Evolutionary conservation across 2,888 invertebrate species (phyloP).

Genomic region (Formica aserva): DNA sequence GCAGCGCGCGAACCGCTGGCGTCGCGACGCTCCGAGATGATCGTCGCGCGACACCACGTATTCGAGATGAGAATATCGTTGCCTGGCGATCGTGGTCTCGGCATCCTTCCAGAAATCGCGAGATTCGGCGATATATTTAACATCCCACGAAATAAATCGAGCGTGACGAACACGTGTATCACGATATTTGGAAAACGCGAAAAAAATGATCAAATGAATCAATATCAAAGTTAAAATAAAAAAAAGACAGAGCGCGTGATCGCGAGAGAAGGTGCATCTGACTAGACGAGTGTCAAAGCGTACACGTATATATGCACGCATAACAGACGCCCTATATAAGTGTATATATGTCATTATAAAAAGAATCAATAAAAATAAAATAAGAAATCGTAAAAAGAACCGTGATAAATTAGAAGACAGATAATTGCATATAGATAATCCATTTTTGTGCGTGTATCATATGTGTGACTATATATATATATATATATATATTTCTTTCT

Average conservation of each 20-base stretch:
- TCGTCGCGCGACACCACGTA: background rate
- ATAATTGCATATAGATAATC: background rate
- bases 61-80: constrained; percentile 8
- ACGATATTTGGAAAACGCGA: background rate
- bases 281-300: background rate
- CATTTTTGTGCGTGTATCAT: background rate
- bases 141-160: background rate
- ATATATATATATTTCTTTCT: background rate
- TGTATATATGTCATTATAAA: background rate
- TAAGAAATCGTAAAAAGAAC: background rate
- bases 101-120: background rate
- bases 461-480: background rate
- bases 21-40: constrained; percentile 17
- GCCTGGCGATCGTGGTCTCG: background rate
- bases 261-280: background rate
- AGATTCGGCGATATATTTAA: background rate
- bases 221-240: background rate
- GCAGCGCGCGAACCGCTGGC: constrained; percentile 63
- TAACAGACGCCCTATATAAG: background rate
- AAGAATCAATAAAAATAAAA: background rate
- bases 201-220: background rate
- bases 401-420: background rate
- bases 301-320: background rate
- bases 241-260: background rate
- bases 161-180: background rate